Evolutionary conservation across 1,140 invertebrate genomes (phyloP).

Genomic region (Homarus americanus): DNA sequence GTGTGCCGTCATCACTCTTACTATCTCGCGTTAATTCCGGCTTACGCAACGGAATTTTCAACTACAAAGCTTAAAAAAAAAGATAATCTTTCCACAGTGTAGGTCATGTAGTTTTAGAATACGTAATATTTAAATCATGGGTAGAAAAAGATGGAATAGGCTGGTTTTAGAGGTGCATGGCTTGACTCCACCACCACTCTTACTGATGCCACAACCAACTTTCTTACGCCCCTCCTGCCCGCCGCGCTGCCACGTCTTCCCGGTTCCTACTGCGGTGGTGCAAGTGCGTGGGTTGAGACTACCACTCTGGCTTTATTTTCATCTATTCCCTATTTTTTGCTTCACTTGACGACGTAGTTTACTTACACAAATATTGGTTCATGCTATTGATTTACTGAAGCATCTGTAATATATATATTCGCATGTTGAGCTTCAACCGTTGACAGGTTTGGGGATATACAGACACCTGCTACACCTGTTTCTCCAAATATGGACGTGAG

Average conservation of each 20-base stretch:
- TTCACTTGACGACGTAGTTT: not conserved
- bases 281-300: not conserved
- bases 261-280: conserved; percentile 10
- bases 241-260: conserved; percentile 45
- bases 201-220: conserved; percentile 46
- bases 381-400: not conserved
- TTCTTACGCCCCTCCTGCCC: conserved; percentile 57
- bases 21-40: conserved; percentile 9
- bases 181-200: conserved; percentile 29
- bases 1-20: conserved; percentile 44
- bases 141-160: not conserved
- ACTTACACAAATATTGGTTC: not conserved
- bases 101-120: no score
- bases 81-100: no score
- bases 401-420: not conserved
- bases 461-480: conserved; percentile 39
- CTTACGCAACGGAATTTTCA: not conserved
- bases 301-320: not conserved
- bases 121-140: no score
- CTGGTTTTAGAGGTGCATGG: not conserved
- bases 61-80: no score
- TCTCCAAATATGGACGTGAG: conserved; percentile 7
- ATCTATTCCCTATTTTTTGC: not conserved
- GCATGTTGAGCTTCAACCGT: not conserved
- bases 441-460: not conserved